Percentiles rank a stretch among this genome's conserved stretches.
These are phyloP conservation scores for Vollenhovia emeryi DNA, from an alignment of 1,140 invertebrate genomes.

Conservation along the genomic window DNA sequence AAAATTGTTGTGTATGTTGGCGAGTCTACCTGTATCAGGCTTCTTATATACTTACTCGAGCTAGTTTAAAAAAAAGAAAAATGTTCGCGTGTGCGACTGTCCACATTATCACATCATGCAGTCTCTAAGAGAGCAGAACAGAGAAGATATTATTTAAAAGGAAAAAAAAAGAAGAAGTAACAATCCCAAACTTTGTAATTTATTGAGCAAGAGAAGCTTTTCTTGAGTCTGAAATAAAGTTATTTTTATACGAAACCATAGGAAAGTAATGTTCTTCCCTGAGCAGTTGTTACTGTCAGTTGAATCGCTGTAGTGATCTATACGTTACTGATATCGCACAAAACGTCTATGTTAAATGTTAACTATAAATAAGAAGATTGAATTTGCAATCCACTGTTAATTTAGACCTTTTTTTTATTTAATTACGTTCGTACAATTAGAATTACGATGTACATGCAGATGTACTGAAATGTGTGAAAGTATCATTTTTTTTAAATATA, in stretches of 20 bases:
- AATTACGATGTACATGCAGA: not conserved
- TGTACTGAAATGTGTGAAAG: slow-evolving; percentile 11
- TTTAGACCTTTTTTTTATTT: slow-evolving; percentile 28
- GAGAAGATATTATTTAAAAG: slow-evolving; percentile 53
- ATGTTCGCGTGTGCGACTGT: slow-evolving; percentile 65
- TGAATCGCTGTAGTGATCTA: slow-evolving; percentile 3
- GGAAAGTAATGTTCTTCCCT: slow-evolving; percentile 72
- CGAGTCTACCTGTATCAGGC: slow-evolving; percentile 45
- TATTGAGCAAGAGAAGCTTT: slow-evolving; percentile 59
- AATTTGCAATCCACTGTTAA: not conserved
- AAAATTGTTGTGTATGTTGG: slow-evolving; percentile 64
- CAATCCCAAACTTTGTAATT: slow-evolving; percentile 76
- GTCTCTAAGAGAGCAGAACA: slow-evolving; percentile 66
- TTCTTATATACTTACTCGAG: slow-evolving; percentile 64
- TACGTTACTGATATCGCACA: slow-evolving; percentile 11
- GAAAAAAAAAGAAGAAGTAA: slow-evolving; percentile 67
- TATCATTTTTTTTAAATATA: not conserved
- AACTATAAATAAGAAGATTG: not conserved
- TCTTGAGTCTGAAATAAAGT: slow-evolving; percentile 76
- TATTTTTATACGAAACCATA: slow-evolving; percentile 75
- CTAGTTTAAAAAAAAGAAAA: slow-evolving; percentile 52
- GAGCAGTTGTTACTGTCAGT: slow-evolving; percentile 63
- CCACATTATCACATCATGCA: slow-evolving; percentile 64
- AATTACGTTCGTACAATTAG: slow-evolving; percentile 1
- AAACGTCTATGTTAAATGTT: not conserved